Base-by-base conservation (phyloP, 30 jellyfish, hydroid and myxozoan genomes). In the Hydra vulgaris region DNA sequence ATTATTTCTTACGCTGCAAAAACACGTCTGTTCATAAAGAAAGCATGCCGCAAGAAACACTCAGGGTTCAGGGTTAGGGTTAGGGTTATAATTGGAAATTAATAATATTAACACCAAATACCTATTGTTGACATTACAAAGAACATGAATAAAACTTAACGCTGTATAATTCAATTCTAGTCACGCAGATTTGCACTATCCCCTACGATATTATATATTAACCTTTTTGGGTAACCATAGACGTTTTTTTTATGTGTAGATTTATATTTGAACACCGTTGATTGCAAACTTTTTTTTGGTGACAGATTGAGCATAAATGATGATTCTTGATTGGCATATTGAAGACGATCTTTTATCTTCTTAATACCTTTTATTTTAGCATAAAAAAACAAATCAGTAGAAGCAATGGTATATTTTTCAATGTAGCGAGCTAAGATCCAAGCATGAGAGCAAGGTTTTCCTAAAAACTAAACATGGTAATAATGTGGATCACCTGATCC, bases 381-480 rank as follows among this genome's bases (percentile, higher is more conserved):
- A 53, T 52, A n/a, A 23, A 78, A 78, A 18, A 18, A 23, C 54
- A 61, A 22, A 22, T 53, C 79, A 27, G 23, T 76, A 78, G 79
- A 15, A 40, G 79, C 23, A 23, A 61, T 61, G 54, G 20, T 78
- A 40, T 53, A 78, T 19, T 53, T 27, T 40, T 78, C 67, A 78
- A 78, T 76, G n/a, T 55, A 61, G 78, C 81, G 78, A 61, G 85
- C 85, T 15, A 75, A 66, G 7, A 78, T 54, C 85, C 85, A 78
- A 17, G 85, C 85, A 78, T 78, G 85, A 19, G 85, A 20, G 21
- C 69, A 80, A 20, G 77, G 78, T 78, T 78, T 19, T 18, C 85
- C 85, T 4, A 78, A 75, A 78, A 78, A 78, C 66, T 78, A 81
- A 54, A 78, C 54, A 66, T 78, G 85, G 54, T 78, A 78, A 61